A percentile compares a stretch with the other conserved stretches of the same genome.
phyloP scores from a whole-genome alignment of 2,888 invertebrate species.

The Drosophila recens region DNA sequence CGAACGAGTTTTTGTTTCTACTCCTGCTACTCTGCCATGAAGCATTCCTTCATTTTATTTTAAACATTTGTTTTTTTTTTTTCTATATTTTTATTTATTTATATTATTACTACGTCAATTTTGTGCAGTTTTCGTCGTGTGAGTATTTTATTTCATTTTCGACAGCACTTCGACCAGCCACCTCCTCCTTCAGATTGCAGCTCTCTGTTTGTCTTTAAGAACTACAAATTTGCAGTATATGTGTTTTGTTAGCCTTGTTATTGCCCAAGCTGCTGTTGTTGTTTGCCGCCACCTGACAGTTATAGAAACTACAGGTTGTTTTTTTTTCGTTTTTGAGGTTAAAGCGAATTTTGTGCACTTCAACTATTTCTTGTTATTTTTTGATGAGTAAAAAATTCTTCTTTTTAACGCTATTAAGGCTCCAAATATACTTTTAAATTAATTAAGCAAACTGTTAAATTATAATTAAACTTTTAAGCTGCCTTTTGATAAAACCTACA shows the following conservation, averaged over 20 bases:
- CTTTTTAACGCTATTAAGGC: too few species aligned
- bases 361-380: too few species aligned
- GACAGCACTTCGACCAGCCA: conserved; percentile 27
- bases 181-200: conserved; percentile 17
- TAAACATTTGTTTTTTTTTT: neutral
- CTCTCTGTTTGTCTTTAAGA: conserved; percentile 25
- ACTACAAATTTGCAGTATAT: conserved; percentile 19
- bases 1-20: conserved; percentile 36
- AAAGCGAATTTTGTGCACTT: neutral
- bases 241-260: conserved; percentile 22
- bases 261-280: conserved; percentile 5
- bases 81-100: conserved; percentile 34
- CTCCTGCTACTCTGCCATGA: conserved; percentile 12
- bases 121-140: conserved; percentile 56
- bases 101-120: conserved; percentile 70
- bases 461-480: too few species aligned
- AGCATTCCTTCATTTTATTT: neutral
- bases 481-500: too few species aligned
- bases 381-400: too few species aligned
- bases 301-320: neutral
- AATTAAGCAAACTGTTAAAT: too few species aligned
- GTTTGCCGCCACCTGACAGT: conserved; percentile 1
- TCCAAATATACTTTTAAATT: too few species aligned
- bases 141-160: conserved; percentile 58
- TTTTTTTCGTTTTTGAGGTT: neutral